Base-by-base conservation (phyloP, 2,113 vertebrate genomes). In the Hemichromis elongatus region DNA sequence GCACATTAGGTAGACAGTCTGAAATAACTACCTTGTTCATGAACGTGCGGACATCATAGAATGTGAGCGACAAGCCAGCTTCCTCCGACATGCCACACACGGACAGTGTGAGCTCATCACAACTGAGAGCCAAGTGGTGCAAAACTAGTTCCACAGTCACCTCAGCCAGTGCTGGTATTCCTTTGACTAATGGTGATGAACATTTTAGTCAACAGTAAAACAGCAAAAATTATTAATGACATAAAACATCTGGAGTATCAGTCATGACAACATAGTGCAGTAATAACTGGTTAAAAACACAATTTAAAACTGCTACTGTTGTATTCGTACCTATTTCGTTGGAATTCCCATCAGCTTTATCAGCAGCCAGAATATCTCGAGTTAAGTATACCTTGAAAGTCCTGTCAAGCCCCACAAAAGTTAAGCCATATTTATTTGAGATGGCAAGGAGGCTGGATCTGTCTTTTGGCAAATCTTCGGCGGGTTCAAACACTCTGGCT, bases 361-460 rank as follows among this genome's bases (percentile, higher is more conserved):
- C 97, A 8, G 96, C 97, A 78, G 96, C 83, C 6, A 98, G 94
- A 28, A 99, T 96, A 75, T 97, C 96, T 80, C 89, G 93, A 0
- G 97, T 98, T 6, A 90, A 92, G 79, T 97, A 98, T 79, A 99
- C 91, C 82, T 97, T 98, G 70, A 99, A 95, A 30, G 94, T 96
- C 59, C 79, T 93, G 80, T 95, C 92, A 24, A 96, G 96, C 4
- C 97, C 98, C 6, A 96, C 97, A 83, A 99, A 98, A 8, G 97
- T 93, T 84, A 99, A 92, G 1, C 98, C 98, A 0, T 96, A 99
- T 54, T 97, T 98, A 93, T 99, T 99, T n/a, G 98, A 99, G 68
- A 98, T 75, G 0, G 93, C 92, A 0, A 99, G 97, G 7, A 99
- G 96, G 68, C 85, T 98, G 0, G 96, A 96, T 79, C 99, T 97